A percentile compares a stretch with the other conserved stretches of the same genome.
phyloP scores from a whole-genome alignment of 2,888 invertebrate species.

The Ormyrus rosae region DNA sequence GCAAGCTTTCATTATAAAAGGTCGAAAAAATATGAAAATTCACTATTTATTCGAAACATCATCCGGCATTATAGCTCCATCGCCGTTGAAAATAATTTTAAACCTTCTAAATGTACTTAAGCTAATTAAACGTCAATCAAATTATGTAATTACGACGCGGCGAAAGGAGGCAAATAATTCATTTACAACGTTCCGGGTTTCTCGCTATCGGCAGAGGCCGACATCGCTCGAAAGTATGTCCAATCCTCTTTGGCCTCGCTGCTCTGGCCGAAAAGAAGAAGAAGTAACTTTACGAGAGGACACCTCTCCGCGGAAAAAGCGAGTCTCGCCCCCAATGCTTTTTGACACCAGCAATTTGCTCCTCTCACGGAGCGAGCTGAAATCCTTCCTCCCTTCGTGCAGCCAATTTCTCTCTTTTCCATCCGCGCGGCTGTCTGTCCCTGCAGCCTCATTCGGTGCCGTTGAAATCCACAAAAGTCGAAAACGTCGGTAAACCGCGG shows the following conservation, averaged over 20 bases:
- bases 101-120: no score
- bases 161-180: no score
- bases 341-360: constrained; percentile 35
- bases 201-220: no score
- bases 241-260: not conserved
- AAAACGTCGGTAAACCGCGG: constrained; percentile 61
- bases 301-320: not conserved
- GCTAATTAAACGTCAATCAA: no score
- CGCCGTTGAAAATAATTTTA: no score
- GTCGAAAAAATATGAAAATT: no score
- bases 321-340: not conserved
- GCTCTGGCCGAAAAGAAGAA: not conserved
- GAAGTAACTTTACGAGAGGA: not conserved
- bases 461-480: constrained; percentile 41
- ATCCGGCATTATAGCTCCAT: no score
- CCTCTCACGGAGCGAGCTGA: not conserved
- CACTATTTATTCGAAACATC: no score
- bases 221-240: no score
- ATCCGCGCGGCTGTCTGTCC: not conserved
- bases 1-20: no score
- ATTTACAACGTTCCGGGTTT: no score
- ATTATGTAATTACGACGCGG: no score
- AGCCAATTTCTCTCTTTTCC: not conserved
- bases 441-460: not conserved
- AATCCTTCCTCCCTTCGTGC: constrained; percentile 4